These are phyloP conservation scores for Drosophila aff. DNA, from an alignment of 1,140 invertebrate genomes.

Conservation along the genomic window DNA sequence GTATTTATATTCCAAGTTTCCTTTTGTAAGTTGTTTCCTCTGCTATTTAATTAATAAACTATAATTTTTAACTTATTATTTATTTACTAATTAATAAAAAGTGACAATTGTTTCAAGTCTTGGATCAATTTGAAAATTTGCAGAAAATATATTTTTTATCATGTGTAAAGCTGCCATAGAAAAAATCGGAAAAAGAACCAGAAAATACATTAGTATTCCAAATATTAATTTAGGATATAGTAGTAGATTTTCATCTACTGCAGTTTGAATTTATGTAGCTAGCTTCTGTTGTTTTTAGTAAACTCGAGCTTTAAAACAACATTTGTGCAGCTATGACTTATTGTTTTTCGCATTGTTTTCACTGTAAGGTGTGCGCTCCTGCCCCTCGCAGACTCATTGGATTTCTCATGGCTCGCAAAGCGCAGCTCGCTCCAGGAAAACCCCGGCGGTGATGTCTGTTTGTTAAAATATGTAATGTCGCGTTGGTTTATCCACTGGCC, in stretches of 20 bases:
- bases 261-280: background rate
- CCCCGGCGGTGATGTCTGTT: slow-evolving; percentile 63
- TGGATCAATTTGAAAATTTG: too few species aligned
- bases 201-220: too few species aligned
- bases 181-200: too few species aligned
- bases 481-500: slow-evolving; percentile 68
- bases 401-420: slow-evolving; percentile 7
- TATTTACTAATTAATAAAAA: too few species aligned
- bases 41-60: background rate
- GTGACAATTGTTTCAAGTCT: too few species aligned
- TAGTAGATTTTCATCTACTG: too few species aligned
- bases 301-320: background rate
- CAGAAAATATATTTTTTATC: too few species aligned
- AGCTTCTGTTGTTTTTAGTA: background rate
- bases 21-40: background rate
- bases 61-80: too few species aligned
- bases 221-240: too few species aligned
- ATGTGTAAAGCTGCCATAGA: too few species aligned
- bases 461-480: slow-evolving; percentile 73
- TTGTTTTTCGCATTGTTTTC: slow-evolving; percentile 1
- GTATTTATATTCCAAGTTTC: background rate
- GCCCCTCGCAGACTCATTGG: background rate
- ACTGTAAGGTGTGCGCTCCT: background rate
- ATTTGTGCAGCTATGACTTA: background rate
- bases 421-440: background rate